Conservation (phyloP, 92 coral and sea anemone genomes). For the Ricordea florida region DNA sequence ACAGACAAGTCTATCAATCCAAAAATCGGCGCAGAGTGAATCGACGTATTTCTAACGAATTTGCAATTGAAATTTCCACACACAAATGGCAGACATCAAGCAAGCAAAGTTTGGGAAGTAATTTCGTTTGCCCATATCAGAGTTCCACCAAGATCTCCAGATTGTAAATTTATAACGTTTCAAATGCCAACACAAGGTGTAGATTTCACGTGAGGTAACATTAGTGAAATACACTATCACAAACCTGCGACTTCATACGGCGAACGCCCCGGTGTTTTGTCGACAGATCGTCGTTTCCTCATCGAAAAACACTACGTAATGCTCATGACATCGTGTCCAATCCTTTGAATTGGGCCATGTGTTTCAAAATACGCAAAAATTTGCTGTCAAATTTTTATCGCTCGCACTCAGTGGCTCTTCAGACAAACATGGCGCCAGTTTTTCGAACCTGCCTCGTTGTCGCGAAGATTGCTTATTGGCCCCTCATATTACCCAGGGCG, state of each 20-base stretch:
- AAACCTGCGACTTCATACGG: constrained; percentile 33
- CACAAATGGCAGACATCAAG: too few relatives aligned
- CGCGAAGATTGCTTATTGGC: too few relatives aligned
- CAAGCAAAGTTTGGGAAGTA: too few relatives aligned
- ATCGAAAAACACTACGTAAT: constrained; percentile 81
- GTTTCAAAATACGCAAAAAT: background rate
- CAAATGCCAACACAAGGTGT: background rate
- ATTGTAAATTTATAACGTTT: background rate
- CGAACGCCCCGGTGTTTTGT: constrained; percentile 75
- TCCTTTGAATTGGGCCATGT: background rate
- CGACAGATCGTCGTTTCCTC: constrained; percentile 82
- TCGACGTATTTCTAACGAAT: too few relatives aligned
- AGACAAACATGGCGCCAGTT: constrained; percentile 71
- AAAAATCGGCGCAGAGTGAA: too few relatives aligned
- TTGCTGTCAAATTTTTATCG: background rate
- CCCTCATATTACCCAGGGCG: too few relatives aligned
- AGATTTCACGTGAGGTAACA: background rate
- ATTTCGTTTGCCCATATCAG: too few relatives aligned
- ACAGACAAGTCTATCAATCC: too few relatives aligned
- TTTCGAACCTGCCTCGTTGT: constrained; percentile 85
- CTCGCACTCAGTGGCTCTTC: background rate
- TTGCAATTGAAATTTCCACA: too few relatives aligned
- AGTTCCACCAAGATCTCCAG: too few relatives aligned
- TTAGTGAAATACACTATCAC: background rate
- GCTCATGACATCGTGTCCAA: constrained; percentile 49